A percentile compares a stretch with the other conserved stretches of the same genome.
Evolutionary conservation across 2,113 vertebrate genomes (phyloP).

Genomic region (Anthoscopus minutus): DNA sequence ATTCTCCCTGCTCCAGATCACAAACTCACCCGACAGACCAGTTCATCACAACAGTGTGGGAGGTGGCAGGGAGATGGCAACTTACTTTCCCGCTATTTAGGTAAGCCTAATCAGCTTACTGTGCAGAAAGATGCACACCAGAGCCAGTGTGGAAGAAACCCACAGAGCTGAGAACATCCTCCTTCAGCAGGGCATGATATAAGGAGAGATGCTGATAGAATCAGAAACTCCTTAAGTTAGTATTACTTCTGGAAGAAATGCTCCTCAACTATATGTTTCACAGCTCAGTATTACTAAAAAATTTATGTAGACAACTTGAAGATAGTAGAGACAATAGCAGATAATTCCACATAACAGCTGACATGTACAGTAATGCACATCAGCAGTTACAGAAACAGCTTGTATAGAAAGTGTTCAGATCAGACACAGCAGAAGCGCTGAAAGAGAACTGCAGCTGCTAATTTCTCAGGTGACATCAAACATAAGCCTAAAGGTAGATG

Average conservation of each 20-base stretch:
- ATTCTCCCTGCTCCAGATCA: neutral
- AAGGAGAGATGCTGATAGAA: neutral
- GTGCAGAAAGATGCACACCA: neutral
- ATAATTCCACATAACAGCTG: neutral
- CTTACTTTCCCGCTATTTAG: neutral
- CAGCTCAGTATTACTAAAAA: neutral
- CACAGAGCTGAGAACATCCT: neutral
- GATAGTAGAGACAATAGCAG: neutral
- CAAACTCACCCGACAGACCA: neutral
- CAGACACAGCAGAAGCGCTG: neutral
- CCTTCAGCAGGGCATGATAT: neutral
- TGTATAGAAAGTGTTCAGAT: neutral
- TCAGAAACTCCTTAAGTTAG: neutral
- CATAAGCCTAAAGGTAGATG: neutral
- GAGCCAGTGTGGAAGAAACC: neutral
- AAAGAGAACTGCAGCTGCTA: neutral
- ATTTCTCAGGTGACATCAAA: neutral
- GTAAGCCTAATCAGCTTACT: neutral
- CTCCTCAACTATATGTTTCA: neutral
- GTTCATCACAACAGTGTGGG: neutral
- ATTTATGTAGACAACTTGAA: neutral
- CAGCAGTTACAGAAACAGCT: neutral
- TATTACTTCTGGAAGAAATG: neutral
- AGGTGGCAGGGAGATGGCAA: neutral
- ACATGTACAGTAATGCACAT: neutral